A percentile compares a stretch with the other conserved stretches of the same genome.
Evolutionary conservation across 2,888 invertebrate species (phyloP).

Genomic region (Phalera bucephala): DNA sequence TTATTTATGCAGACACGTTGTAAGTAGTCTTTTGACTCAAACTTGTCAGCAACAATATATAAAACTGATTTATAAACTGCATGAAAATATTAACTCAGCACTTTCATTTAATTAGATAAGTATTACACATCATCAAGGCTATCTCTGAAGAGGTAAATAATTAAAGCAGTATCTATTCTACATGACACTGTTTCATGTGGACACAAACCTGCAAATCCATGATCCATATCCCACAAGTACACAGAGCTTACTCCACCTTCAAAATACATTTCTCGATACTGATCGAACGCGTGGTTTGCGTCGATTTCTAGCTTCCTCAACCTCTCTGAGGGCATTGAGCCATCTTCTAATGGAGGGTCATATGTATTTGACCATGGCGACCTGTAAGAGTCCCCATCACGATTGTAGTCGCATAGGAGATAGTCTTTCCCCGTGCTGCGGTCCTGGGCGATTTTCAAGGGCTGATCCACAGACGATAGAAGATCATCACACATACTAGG

Average conservation of each 20-base stretch:
- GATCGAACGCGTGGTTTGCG: constrained; percentile 99
- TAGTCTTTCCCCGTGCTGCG: constrained; percentile 98
- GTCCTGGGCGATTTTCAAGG: constrained; percentile 98
- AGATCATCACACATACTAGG: constrained; percentile 98
- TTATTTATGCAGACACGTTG: no score
- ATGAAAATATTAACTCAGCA: no score
- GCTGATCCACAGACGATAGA: constrained; percentile 98
- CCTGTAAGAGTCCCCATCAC: constrained; percentile 99
- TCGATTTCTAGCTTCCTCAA: constrained; percentile 97
- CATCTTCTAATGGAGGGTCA: constrained; percentile 98
- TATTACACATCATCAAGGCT: no score
- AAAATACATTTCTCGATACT: constrained; percentile 99
- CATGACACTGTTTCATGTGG: no score
- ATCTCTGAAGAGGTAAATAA: no score
- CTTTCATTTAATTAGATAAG: no score
- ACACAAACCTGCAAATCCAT: constrained; percentile 94
- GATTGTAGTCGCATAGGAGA: constrained; percentile 98
- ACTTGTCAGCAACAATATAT: no score
- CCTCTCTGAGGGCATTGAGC: constrained; percentile 98
- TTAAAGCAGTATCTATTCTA: no score
- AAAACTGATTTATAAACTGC: no score
- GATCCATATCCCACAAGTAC: constrained; percentile 99
- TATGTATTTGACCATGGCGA: constrained; percentile 99
- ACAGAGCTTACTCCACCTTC: constrained; percentile 99
- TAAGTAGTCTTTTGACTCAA: no score